phyloP scores from a whole-genome alignment of 2,113 vertebrate genomes.

The Oncorhynchus keta region DNA sequence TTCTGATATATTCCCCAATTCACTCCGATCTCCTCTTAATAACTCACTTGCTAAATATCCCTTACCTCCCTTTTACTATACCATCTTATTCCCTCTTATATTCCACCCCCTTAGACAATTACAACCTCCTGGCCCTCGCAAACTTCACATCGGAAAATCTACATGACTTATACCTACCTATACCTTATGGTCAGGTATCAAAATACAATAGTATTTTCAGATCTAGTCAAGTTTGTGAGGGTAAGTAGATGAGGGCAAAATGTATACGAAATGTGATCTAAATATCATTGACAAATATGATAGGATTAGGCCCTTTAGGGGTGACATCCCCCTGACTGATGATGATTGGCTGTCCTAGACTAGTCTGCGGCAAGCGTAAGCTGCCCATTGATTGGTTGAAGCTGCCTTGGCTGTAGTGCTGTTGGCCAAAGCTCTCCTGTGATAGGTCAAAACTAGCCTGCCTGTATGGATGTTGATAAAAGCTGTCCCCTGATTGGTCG shows the following conservation, averaged over 20 bases:
- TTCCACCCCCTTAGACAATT: not conserved
- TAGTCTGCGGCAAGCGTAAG: slow-evolving; percentile 72
- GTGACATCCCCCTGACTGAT: slow-evolving; percentile 72
- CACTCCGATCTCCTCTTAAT: not conserved
- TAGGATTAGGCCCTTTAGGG: slow-evolving; percentile 73
- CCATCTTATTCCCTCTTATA: not conserved
- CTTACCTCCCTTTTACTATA: not conserved
- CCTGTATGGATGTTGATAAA: slow-evolving; percentile 41
- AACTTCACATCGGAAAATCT: not conserved
- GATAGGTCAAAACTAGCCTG: slow-evolving; percentile 49
- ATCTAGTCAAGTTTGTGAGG: slow-evolving; percentile 42
- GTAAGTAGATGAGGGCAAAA: not conserved
- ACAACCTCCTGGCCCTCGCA: not conserved
- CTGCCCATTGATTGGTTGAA: slow-evolving; percentile 53
- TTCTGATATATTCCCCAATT: not conserved
- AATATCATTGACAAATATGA: slow-evolving; percentile 88
- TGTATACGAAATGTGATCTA: slow-evolving; percentile 58
- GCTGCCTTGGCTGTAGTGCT: slow-evolving; percentile 48
- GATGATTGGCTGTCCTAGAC: slow-evolving; percentile 66
- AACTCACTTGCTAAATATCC: not conserved
- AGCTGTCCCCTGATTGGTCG: slow-evolving; percentile 63
- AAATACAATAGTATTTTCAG: slow-evolving; percentile 17
- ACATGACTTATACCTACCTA: not conserved
- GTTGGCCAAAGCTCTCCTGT: slow-evolving; percentile 71
- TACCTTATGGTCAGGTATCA: not conserved